Conservation (phyloP, 2,113 vertebrate species). For the Ciconia maguari region DNA sequence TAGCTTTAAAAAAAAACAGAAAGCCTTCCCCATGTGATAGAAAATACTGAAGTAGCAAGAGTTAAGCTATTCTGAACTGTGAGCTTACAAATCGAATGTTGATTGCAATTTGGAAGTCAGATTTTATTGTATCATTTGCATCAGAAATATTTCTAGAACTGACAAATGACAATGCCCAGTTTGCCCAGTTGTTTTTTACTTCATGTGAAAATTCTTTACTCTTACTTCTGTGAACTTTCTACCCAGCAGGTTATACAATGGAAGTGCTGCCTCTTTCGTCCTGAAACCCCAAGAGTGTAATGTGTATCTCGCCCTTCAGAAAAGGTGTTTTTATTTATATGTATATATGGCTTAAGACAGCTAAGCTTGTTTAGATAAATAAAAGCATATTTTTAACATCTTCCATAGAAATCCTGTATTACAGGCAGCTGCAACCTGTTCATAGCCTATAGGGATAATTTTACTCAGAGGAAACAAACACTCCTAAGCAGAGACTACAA, state of each 20-base stretch:
- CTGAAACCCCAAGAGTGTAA: not conserved
- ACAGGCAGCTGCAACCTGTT: not conserved
- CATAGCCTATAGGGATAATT: not conserved
- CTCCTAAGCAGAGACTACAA: not conserved
- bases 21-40: not conserved
- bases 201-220: not conserved
- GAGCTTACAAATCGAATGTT: not conserved
- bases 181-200: not conserved
- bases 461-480: not conserved
- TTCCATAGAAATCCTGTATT: not conserved
- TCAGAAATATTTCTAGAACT: not conserved
- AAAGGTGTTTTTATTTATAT: not conserved
- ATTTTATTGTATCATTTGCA: not conserved
- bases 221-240: not conserved
- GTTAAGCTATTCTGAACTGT: not conserved
- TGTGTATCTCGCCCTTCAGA: not conserved
- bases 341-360: not conserved
- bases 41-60: not conserved
- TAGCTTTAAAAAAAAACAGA: not conserved
- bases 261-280: not conserved
- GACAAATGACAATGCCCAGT: not conserved
- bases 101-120: slow-evolving; percentile 19
- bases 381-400: not conserved
- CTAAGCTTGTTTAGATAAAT: not conserved
- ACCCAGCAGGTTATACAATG: not conserved